Evolutionary conservation across 2,888 invertebrate species (phyloP).

Genomic region (Melolontha melolontha): DNA sequence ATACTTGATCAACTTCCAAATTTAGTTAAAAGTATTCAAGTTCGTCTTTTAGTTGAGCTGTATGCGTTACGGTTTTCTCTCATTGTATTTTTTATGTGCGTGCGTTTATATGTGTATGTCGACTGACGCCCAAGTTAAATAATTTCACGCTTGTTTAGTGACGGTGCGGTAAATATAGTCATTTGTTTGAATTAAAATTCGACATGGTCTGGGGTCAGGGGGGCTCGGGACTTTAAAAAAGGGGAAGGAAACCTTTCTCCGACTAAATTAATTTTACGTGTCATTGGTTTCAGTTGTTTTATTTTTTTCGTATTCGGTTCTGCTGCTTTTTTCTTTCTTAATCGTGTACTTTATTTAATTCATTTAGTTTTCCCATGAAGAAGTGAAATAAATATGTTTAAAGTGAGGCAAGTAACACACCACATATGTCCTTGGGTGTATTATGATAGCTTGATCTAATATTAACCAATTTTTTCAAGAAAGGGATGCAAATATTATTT

Average conservation of each 20-base stretch:
- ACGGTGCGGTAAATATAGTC: conserved; percentile 42
- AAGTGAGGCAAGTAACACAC: no score
- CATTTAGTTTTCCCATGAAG: conserved; percentile 2
- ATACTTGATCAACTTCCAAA: background rate
- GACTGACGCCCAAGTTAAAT: conserved; percentile 35
- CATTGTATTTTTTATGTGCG: conserved; percentile 2
- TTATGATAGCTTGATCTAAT: no score
- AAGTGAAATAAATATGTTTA: background rate
- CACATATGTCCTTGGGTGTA: no score
- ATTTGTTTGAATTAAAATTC: conserved; percentile 49
- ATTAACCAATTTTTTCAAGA: no score
- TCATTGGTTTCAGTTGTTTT: conserved; percentile 52
- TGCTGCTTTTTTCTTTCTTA: conserved; percentile 3
- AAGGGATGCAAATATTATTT: no score
- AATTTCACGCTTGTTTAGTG: conserved; percentile 45
- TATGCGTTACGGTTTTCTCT: conserved; percentile 10
- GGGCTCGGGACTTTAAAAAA: conserved; percentile 27
- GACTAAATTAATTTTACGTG: conserved; percentile 56
- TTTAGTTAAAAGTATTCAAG: background rate
- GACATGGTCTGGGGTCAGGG: conserved; percentile 44
- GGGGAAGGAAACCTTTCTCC: conserved; percentile 24
- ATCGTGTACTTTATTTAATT: background rate
- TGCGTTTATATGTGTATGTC: conserved; percentile 4
- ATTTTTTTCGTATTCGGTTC: conserved; percentile 3
- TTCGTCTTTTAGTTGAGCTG: background rate